A percentile compares a stretch with the other conserved stretches of the same genome.
Evolutionary conservation across 2,797 vertebrate species (phyloP).

Genomic region (Trachurus trachurus): DNA sequence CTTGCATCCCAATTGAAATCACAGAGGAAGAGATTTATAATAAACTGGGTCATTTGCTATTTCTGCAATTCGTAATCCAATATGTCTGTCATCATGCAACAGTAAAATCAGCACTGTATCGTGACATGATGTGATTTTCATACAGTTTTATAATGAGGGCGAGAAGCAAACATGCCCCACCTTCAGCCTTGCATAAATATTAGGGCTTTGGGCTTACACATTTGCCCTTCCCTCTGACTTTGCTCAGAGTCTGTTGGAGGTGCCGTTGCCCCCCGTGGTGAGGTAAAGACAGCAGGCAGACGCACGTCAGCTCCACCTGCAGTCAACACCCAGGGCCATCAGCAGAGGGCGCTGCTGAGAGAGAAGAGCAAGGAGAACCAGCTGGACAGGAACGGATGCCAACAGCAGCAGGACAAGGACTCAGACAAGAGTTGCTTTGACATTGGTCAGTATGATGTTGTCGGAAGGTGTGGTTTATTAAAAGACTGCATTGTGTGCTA

Average conservation of each 20-base stretch:
- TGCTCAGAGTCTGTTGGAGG: slow-evolving; percentile 71
- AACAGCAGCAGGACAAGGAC: slow-evolving; percentile 80
- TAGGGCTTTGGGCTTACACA: neutral
- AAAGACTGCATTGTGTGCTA: neutral
- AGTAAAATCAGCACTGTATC: slow-evolving; percentile 1
- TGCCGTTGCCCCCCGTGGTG: slow-evolving; percentile 69
- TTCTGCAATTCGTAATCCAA: neutral
- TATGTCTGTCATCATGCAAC: neutral
- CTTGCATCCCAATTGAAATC: neutral
- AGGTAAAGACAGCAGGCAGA: slow-evolving; percentile 80
- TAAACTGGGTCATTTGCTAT: neutral
- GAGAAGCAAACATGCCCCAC: neutral
- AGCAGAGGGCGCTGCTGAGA: slow-evolving; percentile 83
- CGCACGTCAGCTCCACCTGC: slow-evolving; percentile 85
- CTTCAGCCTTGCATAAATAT: neutral
- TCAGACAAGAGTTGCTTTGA: slow-evolving; percentile 77
- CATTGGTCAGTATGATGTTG: slow-evolving; percentile 79
- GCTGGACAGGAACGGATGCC: slow-evolving; percentile 81
- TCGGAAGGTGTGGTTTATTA: neutral
- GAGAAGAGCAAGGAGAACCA: slow-evolving; percentile 88
- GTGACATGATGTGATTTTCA: neutral
- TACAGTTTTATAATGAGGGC: neutral
- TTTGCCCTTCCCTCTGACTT: neutral
- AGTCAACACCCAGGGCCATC: slow-evolving; percentile 79
- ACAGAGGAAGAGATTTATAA: neutral